Evolutionary conservation across 2,888 invertebrate species (phyloP).

Genomic region (Fragum fragum): DNA sequence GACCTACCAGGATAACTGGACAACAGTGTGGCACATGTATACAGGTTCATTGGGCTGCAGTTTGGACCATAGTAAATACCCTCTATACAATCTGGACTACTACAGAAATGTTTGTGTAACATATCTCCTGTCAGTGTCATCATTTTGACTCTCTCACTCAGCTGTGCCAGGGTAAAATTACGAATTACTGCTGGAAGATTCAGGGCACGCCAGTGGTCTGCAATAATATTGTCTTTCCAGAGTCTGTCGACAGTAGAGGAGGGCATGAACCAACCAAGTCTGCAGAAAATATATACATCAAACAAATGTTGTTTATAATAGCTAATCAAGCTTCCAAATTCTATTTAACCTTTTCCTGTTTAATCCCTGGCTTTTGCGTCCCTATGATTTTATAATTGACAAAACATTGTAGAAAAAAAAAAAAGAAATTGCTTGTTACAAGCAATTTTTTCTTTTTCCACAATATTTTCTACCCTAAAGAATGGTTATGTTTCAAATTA

Average conservation of each 20-base stretch:
- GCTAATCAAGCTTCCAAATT: too few species aligned
- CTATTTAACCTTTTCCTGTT: too few species aligned
- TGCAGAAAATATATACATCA: too few species aligned
- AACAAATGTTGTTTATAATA: too few species aligned
- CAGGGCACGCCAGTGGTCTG: conserved; percentile 89
- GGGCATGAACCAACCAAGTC: conserved; percentile 87
- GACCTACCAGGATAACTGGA: conserved; percentile 87
- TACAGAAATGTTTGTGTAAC: conserved; percentile 63
- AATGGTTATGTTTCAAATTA: too few species aligned
- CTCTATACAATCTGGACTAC: conserved; percentile 87
- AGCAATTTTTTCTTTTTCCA: too few species aligned
- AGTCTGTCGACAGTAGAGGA: conserved; percentile 79
- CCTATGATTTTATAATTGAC: too few species aligned
- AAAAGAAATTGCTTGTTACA: too few species aligned
- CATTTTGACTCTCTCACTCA: conserved; percentile 56
- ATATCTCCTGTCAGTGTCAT: conserved; percentile 59
- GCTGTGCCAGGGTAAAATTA: conserved; percentile 86
- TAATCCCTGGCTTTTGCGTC: too few species aligned
- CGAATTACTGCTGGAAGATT: conserved; percentile 87
- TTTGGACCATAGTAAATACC: conserved; percentile 88
- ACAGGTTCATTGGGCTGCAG: conserved; percentile 69
- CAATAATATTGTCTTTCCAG: conserved; percentile 79
- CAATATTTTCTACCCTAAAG: too few species aligned
- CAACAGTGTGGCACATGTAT: conserved; percentile 87
- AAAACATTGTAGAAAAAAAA: too few species aligned